Percentiles rank a stretch among this genome's conserved stretches.
Conservation (phyloP, 2,797 vertebrate genomes). For the Gambusia yucatana region DNA sequence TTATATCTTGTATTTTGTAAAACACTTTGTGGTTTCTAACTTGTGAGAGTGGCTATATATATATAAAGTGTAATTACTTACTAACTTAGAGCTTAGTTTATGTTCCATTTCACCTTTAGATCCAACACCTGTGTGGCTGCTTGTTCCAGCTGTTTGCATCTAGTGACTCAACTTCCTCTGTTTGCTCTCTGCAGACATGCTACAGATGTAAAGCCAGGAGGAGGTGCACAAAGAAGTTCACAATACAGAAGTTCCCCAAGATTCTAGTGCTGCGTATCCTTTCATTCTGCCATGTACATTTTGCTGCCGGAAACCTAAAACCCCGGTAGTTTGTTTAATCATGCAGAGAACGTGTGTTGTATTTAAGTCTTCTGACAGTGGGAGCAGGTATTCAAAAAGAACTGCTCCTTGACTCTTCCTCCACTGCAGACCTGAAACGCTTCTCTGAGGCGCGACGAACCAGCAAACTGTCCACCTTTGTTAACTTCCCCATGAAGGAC, state of each 20-base stretch:
- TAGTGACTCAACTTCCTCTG: constrained; percentile 7
- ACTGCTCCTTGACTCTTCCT: constrained; percentile 73
- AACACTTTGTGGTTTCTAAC: no score
- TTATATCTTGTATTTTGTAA: no score
- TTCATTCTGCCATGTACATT: constrained; percentile 17
- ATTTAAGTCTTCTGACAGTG: neutral
- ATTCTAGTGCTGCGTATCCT: constrained; percentile 99
- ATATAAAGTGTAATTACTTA: no score
- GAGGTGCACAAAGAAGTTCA: constrained; percentile 97
- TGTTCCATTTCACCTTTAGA: neutral
- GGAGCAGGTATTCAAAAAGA: neutral
- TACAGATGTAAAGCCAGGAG: constrained; percentile 94
- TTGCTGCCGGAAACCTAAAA: neutral
- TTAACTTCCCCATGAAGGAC: constrained; percentile 95
- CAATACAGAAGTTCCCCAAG: constrained; percentile 96
- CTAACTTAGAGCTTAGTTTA: neutral
- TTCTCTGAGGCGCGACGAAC: constrained; percentile 96
- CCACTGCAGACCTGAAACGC: constrained; percentile 91
- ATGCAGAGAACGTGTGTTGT: neutral
- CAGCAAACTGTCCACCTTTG: constrained; percentile 96
- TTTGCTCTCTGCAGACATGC: constrained; percentile 85
- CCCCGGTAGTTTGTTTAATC: neutral
- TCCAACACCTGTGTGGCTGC: neutral
- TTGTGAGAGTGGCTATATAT: no score
- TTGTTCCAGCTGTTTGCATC: neutral